phyloP scores from a whole-genome alignment of 30 jellyfish, hydroid and myxozoan genomes.

The Pseudorhiza aurosa region DNA sequence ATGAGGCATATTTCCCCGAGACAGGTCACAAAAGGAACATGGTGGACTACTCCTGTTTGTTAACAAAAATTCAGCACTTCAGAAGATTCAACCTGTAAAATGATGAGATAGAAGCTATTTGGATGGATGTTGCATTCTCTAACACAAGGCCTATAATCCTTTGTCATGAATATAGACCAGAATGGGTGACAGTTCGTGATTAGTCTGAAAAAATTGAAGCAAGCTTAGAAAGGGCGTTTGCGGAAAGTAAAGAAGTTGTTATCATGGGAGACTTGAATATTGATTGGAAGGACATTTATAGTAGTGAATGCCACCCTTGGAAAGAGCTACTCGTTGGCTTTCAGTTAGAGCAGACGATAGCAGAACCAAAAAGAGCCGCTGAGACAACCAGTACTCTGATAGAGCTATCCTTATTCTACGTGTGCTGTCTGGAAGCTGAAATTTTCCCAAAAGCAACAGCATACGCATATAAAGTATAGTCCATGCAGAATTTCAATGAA shows the following conservation, averaged over 20 bases:
- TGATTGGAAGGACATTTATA: conserved; percentile 25
- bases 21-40: conserved; percentile 27
- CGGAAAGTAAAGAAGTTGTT: conserved; percentile 14
- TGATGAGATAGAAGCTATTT: conserved; percentile 24
- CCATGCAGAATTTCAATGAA: conserved; percentile 6
- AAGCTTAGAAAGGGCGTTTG: conserved; percentile 28
- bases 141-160: conserved; percentile 21
- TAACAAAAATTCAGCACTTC: conserved; percentile 17
- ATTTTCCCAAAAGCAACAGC: conserved; percentile 12
- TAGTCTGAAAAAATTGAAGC: conserved; percentile 23
- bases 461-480: conserved; percentile 21
- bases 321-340: too few species aligned
- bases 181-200: conserved; percentile 21
- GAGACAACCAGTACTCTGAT: conserved; percentile 33
- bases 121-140: conserved; percentile 17
- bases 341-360: conserved; percentile 38
- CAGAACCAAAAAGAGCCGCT: conserved; percentile 43
- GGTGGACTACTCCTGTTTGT: conserved; percentile 37
- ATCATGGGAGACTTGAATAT: conserved; percentile 41
- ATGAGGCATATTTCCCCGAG: too few species aligned
- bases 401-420: conserved; percentile 33
- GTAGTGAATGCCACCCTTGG: conserved; percentile 2
- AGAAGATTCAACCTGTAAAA: conserved; percentile 36
- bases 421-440: conserved; percentile 33
- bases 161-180: conserved; percentile 26